These are phyloP conservation scores for Chelonoidis abingdonii DNA, from an alignment of 2,113 vertebrate genomes.

Conservation along the genomic window DNA sequence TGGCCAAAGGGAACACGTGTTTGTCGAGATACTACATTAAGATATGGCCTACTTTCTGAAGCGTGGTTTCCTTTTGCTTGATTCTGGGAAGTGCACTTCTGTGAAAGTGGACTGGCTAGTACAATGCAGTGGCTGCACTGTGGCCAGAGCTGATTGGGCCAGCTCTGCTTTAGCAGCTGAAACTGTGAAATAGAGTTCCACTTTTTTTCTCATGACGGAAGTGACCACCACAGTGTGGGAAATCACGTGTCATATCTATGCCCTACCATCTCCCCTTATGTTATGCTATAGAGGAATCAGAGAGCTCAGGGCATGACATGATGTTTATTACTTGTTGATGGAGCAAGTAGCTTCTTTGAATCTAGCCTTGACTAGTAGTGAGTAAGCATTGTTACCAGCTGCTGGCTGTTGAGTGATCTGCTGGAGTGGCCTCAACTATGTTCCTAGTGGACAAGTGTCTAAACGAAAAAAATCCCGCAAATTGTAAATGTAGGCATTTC, in stretches of 20 bases:
- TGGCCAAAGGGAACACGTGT: not conserved
- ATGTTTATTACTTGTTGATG: not conserved
- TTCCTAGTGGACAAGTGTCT: not conserved
- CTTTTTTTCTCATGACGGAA: not conserved
- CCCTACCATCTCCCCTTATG: no score
- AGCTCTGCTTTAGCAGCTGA: fast-evolving
- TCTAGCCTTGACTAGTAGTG: not conserved
- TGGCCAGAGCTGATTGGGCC: fast-evolving
- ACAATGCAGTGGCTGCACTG: not conserved
- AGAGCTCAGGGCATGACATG: no score
- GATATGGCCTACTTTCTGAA: not conserved
- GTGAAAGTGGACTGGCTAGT: not conserved
- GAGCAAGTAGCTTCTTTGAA: not conserved
- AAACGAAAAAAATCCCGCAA: not conserved
- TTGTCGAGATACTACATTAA: not conserved
- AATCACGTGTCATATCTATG: no score
- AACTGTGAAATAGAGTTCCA: not conserved
- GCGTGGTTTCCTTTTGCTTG: not conserved
- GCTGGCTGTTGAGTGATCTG: not conserved
- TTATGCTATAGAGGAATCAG: no score
- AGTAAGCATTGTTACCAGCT: not conserved
- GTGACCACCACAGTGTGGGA: not conserved
- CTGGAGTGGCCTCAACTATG: not conserved
- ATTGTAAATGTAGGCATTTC: not conserved
- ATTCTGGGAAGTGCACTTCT: not conserved